Evolutionary conservation across 2,888 invertebrate genomes (phyloP).

Genomic region (Malacosoma neustria): DNA sequence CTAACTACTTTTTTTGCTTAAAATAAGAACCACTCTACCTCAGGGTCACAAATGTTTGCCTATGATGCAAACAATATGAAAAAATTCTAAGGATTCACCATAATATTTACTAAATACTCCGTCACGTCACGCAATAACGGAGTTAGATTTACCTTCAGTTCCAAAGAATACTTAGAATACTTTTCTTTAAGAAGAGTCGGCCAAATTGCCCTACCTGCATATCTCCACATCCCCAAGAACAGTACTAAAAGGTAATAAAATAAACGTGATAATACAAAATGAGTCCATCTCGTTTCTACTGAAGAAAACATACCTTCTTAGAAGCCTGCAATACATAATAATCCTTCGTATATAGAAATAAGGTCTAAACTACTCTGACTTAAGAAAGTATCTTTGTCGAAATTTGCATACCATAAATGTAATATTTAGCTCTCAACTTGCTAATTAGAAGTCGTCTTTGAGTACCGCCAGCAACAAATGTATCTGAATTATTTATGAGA

Average conservation of each 20-base stretch:
- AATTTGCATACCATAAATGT: conserved; percentile 73
- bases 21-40: too few species aligned
- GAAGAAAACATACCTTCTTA: conserved; percentile 32
- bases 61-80: too few species aligned
- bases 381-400: conserved; percentile 32
- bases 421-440: conserved; percentile 71
- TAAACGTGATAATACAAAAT: conserved; percentile 36
- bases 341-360: conserved; percentile 26
- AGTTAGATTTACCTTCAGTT: too few species aligned
- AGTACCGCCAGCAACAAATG: conserved; percentile 31
- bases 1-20: too few species aligned
- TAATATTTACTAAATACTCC: too few species aligned
- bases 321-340: conserved; percentile 17
- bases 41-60: too few species aligned
- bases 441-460: conserved; percentile 65
- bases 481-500: neutral
- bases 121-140: too few species aligned
- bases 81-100: too few species aligned
- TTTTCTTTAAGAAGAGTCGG: conserved; percentile 2
- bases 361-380: conserved; percentile 33
- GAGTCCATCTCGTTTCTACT: conserved; percentile 33
- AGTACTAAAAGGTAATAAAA: conserved; percentile 27
- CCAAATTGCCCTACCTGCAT: conserved; percentile 5
- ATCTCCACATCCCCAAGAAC: conserved; percentile 14
- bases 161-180: too few species aligned